These are phyloP conservation scores for Malurus alboscapulatus DNA, from an alignment of 2,113 vertebrate species.

Conservation along the genomic window DNA sequence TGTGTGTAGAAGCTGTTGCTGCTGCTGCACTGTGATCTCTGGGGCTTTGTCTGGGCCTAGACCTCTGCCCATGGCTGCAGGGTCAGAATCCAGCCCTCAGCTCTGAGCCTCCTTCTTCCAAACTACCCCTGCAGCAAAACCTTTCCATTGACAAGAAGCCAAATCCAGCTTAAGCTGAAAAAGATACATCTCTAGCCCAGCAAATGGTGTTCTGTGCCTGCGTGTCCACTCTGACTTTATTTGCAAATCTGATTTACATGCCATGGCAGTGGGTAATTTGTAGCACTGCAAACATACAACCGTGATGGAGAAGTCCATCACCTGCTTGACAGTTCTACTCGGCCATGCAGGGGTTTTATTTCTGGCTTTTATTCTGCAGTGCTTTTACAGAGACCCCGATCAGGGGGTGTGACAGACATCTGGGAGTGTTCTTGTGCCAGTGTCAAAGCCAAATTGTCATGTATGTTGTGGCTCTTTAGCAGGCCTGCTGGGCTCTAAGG, in stretches of 20 bases:
- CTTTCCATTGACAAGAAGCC: not conserved
- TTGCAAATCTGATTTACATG: not conserved
- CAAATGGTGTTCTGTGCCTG: not conserved
- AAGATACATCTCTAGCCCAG: not conserved
- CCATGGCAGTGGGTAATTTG: not conserved
- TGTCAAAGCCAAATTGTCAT: not conserved
- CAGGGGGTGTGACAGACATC: not conserved
- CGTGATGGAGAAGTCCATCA: not conserved
- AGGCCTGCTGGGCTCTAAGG: not conserved
- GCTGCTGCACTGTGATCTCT: not conserved
- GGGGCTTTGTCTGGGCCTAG: not conserved
- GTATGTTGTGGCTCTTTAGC: not conserved
- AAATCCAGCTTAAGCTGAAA: slow-evolving; percentile 16
- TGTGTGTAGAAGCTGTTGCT: not conserved
- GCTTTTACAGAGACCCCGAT: not conserved
- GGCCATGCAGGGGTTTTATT: not conserved
- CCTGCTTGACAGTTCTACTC: not conserved
- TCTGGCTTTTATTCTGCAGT: not conserved
- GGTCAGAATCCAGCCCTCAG: not conserved
- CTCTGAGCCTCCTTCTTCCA: not conserved
- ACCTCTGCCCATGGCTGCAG: not conserved
- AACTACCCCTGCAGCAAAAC: not conserved
- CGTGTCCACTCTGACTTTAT: not conserved
- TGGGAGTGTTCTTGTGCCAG: not conserved
- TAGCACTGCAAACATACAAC: not conserved